phyloP scores from a whole-genome alignment of 2,888 invertebrate genomes.

The Endotricha flammealis region DNA sequence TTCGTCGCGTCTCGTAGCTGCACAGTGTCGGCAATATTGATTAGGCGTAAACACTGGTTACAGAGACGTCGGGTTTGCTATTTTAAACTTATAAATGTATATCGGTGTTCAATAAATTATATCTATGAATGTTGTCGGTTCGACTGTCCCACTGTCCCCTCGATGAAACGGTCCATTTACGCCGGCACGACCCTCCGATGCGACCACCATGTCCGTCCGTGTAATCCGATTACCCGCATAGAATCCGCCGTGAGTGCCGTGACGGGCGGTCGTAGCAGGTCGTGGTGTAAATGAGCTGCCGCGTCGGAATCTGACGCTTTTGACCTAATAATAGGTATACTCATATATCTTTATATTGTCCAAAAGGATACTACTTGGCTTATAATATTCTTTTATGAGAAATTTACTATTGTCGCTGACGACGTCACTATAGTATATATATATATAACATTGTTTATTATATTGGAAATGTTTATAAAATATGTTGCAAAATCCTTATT shows the following conservation, averaged over 20 bases:
- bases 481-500: slow-evolving; percentile 19
- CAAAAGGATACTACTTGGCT: slow-evolving; percentile 13
- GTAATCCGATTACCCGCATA: too few species aligned
- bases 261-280: too few species aligned
- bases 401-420: slow-evolving; percentile 11
- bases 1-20: too few species aligned
- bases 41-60: too few species aligned
- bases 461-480: slow-evolving; percentile 14
- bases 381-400: slow-evolving; percentile 17
- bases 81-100: slow-evolving; percentile 30
- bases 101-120: slow-evolving; percentile 33
- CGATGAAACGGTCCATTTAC: too few species aligned
- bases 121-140: slow-evolving; percentile 13
- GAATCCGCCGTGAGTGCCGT: neutral
- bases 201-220: too few species aligned
- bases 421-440: slow-evolving; percentile 7
- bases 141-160: slow-evolving; percentile 5
- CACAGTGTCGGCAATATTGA: too few species aligned
- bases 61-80: slow-evolving; percentile 10
- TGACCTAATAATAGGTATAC: slow-evolving; percentile 13
- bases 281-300: too few species aligned
- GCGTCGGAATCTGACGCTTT: slow-evolving; percentile 26
- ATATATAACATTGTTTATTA: too few species aligned
- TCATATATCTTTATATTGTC: slow-evolving; percentile 14
- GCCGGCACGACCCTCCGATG: too few species aligned